Evolutionary conservation across 2,888 invertebrate species (phyloP).

Genomic region (Synergus umbraculus): DNA sequence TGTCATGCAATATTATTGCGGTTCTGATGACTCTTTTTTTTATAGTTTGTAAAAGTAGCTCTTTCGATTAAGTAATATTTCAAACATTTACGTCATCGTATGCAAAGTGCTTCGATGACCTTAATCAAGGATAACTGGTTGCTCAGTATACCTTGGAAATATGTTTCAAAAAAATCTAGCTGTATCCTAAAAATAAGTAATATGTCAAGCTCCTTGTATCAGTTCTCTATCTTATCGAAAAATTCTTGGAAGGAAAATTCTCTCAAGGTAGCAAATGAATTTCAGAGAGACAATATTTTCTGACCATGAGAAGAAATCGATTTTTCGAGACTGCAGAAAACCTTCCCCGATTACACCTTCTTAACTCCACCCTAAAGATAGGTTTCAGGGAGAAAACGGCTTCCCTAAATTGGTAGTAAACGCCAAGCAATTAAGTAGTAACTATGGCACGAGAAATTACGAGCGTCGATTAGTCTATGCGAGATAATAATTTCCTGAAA

Average conservation of each 20-base stretch:
- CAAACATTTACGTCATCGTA: background rate
- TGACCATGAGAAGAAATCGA: background rate
- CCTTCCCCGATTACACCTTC: slow-evolving; percentile 6
- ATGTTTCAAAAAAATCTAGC: too few species aligned
- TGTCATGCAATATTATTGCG: too few species aligned
- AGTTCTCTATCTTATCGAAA: background rate
- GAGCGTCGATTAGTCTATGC: slow-evolving; percentile 22
- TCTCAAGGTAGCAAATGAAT: background rate
- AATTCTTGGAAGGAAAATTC: background rate
- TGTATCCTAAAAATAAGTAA: too few species aligned
- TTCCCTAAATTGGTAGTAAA: slow-evolving; percentile 24
- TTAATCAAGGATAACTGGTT: too few species aligned
- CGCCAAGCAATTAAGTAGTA: slow-evolving; percentile 27
- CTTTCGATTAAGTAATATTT: background rate
- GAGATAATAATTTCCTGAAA: slow-evolving; percentile 6
- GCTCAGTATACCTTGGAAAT: too few species aligned
- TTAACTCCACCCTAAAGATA: slow-evolving; percentile 27
- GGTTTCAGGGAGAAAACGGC: slow-evolving; percentile 12
- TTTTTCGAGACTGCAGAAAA: slow-evolving; percentile 2
- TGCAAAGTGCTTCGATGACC: too few species aligned
- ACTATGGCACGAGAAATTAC: slow-evolving; percentile 5
- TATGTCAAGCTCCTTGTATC: background rate
- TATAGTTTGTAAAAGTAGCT: background rate
- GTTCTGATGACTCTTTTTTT: too few species aligned
- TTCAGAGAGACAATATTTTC: slow-evolving; percentile 3